These are phyloP conservation scores for Littorina saxatilis DNA, from an alignment of 1,140 invertebrate species.

Conservation along the genomic window DNA sequence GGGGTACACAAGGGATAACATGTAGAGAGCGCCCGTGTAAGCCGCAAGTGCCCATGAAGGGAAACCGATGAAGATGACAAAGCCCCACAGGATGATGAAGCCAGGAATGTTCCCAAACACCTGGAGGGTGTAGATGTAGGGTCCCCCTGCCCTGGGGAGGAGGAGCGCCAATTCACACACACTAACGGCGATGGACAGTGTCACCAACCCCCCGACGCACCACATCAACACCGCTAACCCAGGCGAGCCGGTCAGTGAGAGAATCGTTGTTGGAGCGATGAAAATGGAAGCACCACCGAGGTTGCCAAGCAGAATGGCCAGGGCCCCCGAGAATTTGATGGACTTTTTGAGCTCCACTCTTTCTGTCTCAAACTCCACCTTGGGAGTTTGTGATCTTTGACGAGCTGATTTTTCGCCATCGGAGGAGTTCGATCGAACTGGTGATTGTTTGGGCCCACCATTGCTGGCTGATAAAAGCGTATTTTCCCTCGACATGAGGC, in stretches of 20 bases:
- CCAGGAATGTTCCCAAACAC: slow-evolving; percentile 90
- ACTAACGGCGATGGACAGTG: slow-evolving; percentile 83
- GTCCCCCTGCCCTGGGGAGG: slow-evolving; percentile 95
- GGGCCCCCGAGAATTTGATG: slow-evolving; percentile 35
- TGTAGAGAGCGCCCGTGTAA: slow-evolving; percentile 56
- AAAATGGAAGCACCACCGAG: slow-evolving; percentile 54
- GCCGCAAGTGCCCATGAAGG: slow-evolving; percentile 71
- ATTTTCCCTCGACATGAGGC: neutral
- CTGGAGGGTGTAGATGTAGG: slow-evolving; percentile 95
- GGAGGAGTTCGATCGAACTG: neutral
- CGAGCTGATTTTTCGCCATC: neutral
- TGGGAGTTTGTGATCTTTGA: neutral
- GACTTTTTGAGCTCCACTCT: slow-evolving; percentile 44
- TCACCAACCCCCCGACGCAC: slow-evolving; percentile 51
- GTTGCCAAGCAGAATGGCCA: slow-evolving; percentile 50
- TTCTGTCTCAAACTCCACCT: neutral
- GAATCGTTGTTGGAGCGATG: slow-evolving; percentile 53
- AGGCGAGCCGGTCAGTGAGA: slow-evolving; percentile 49
- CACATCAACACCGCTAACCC: slow-evolving; percentile 53
- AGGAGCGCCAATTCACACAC: slow-evolving; percentile 96
- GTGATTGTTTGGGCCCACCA: neutral
- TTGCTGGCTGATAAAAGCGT: neutral
- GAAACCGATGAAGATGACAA: slow-evolving; percentile 82
- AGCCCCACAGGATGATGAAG: slow-evolving; percentile 95
- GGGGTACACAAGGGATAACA: slow-evolving; percentile 51